phyloP scores from a whole-genome alignment of 2,113 vertebrate species.

The Colossoma macropomum region DNA sequence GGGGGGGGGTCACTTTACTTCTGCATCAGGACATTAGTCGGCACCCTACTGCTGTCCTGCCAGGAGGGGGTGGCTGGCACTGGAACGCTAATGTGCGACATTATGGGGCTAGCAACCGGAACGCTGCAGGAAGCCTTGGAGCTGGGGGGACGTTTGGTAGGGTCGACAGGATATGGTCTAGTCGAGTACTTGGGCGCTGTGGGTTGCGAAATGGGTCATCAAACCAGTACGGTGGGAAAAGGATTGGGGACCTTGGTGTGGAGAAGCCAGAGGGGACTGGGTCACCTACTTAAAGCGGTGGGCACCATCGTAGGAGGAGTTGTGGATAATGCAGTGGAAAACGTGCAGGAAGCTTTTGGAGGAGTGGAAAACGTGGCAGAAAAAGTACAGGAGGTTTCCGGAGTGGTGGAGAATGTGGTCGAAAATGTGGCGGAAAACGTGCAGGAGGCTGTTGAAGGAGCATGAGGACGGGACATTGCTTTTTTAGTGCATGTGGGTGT shows the following conservation, averaged over 20 bases:
- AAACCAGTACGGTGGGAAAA: constrained; percentile 64
- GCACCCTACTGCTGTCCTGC: constrained; percentile 65
- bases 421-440: constrained; percentile 49
- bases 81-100: constrained; percentile 70
- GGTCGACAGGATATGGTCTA: constrained; percentile 63
- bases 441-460: constrained; percentile 58
- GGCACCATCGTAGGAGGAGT: constrained; percentile 54
- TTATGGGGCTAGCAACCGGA: constrained; percentile 61
- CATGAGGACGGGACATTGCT: constrained; percentile 47
- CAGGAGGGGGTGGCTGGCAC: constrained; percentile 68
- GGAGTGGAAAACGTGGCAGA: constrained; percentile 48
- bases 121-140: constrained; percentile 67
- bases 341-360: constrained; percentile 59
- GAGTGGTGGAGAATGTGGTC: constrained; percentile 10
- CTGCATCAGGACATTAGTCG: constrained; percentile 66
- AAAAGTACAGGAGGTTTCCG: constrained; percentile 38
- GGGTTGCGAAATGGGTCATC: constrained; percentile 71
- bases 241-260: constrained; percentile 68
- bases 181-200: constrained; percentile 63
- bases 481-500: neutral
- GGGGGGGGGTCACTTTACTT: constrained; percentile 57
- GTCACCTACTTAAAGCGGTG: constrained; percentile 52
- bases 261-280: constrained; percentile 66
- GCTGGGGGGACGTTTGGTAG: constrained; percentile 65
- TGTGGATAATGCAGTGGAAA: constrained; percentile 49